Base-by-base conservation (phyloP, 2,113 vertebrate genomes). In the Thryonomys swinderianus region DNA sequence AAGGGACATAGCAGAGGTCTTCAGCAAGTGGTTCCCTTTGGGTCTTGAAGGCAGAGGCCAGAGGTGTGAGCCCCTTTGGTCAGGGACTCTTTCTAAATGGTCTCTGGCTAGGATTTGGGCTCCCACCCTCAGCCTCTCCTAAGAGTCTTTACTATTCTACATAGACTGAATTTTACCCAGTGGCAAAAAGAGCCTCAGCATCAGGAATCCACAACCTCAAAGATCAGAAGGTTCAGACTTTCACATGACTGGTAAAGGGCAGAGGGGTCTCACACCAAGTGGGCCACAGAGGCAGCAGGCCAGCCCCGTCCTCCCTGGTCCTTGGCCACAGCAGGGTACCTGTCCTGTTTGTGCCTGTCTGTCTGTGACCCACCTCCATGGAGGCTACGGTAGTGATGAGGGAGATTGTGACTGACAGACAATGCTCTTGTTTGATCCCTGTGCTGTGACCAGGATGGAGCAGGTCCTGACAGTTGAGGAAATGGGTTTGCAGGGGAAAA, bases 341-440 rank as follows among this genome's bases (percentile, higher is more conserved):
- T 10, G 2, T 74, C 7, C 53, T 23, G 0, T 2, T 30, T 0
- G 1, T 21, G 27, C 34, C n/a, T 48, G 55, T 7, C 18, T 51
- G 27, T 23, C 2, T 0, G n/a, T 1, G 1, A 76, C 34, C 34
- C 1, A 4, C 30, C 14, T 3, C 37, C 37, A 7, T 3, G 62
- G 69, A 42, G 16, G 7, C 2, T 23, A 40, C 11, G 21, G n/a
- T 8, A 42, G 61, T 73, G 81, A 48, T 7, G 2, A 3, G 1
- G 25, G 51, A 45, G 27, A 27, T 17, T 32, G 14, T 40, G 27
- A 21, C 12, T 14, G 51, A 61, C 59, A 64, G 18, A 69, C 0
- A 7, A 16, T 5, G 23, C 20, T 90, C 32, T 83, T 40, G 17
- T 53, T 23, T 3, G 2, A 6, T 4, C 59, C n/a, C 62, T 45